Conservation (phyloP, 2,888 invertebrate genomes). For the Parascotia fuliginaria region DNA sequence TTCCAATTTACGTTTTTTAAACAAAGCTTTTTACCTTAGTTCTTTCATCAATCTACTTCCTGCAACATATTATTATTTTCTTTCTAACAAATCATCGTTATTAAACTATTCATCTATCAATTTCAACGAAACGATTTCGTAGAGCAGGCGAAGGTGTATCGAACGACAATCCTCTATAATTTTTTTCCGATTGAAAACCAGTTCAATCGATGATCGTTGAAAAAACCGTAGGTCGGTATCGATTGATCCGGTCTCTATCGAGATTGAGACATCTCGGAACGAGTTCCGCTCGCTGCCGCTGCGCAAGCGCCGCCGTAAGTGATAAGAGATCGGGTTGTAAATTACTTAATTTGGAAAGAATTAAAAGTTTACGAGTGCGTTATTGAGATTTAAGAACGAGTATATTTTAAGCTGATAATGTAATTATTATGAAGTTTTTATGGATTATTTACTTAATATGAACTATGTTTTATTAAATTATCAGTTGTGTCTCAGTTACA, state of each 20-base stretch:
- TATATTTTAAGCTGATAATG: not conserved
- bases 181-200: constrained; percentile 71
- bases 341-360: constrained; percentile 33
- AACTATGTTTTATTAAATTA: no score
- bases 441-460: no score
- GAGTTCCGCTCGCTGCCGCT: constrained; percentile 65
- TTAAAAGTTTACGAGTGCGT: not conserved
- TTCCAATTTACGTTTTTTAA: not conserved
- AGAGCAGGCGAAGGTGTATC: constrained; percentile 39
- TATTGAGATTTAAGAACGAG: not conserved
- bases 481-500: no score
- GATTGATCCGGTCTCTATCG: constrained; percentile 79
- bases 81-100: constrained; percentile 36
- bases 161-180: constrained; percentile 44
- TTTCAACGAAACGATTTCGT: constrained; percentile 37
- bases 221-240: constrained; percentile 75
- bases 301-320: constrained; percentile 52
- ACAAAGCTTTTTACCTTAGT: constrained; percentile 1
- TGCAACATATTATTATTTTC: constrained; percentile 13
- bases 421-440: no score
- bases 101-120: constrained; percentile 48
- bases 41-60: constrained; percentile 9
- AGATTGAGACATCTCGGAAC: constrained; percentile 84
- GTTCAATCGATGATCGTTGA: constrained; percentile 76
- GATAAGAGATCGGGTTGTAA: constrained; percentile 45